Conservation (phyloP, 1,140 invertebrate genomes). For the Branchinecta lindahli region DNA sequence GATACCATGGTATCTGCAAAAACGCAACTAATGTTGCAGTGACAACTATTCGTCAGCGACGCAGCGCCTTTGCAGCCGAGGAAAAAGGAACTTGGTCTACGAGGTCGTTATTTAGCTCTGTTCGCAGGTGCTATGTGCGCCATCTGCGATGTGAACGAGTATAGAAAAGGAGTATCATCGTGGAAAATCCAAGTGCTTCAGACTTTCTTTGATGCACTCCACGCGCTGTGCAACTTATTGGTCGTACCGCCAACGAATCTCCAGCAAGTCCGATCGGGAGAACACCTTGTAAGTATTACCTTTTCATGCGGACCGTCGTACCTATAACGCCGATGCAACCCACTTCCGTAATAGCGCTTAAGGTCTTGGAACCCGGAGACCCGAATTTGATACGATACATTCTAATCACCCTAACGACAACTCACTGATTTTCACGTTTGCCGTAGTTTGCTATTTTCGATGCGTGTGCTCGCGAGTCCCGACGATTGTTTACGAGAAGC, state of each 20-base stretch:
- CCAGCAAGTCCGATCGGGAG: conserved; percentile 81
- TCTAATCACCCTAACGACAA: too few species aligned
- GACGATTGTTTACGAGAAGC: too few species aligned
- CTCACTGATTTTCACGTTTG: background rate
- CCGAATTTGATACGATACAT: background rate
- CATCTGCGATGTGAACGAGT: conserved; percentile 94
- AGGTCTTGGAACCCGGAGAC: background rate
- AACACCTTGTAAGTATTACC: conserved; percentile 58
- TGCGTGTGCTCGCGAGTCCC: too few species aligned
- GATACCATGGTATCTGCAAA: too few species aligned
- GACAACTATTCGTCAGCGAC: too few species aligned
- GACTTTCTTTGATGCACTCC: conserved; percentile 80
- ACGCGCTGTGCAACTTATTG: conserved; percentile 86
- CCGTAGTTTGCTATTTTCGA: too few species aligned
- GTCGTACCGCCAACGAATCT: conserved; percentile 92
- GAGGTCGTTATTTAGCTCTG: too few species aligned
- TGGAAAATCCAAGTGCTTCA: conserved; percentile 58
- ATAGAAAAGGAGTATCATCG: conserved; percentile 59
- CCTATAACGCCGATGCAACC: too few species aligned
- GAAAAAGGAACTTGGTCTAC: too few species aligned
- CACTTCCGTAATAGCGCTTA: background rate
- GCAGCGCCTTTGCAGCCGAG: too few species aligned
- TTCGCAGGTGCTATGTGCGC: conserved; percentile 78
- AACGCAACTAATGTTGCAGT: too few species aligned
- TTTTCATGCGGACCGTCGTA: background rate